phyloP scores from a whole-genome alignment of 2,113 vertebrate genomes.

The Pterocles orientalis region DNA sequence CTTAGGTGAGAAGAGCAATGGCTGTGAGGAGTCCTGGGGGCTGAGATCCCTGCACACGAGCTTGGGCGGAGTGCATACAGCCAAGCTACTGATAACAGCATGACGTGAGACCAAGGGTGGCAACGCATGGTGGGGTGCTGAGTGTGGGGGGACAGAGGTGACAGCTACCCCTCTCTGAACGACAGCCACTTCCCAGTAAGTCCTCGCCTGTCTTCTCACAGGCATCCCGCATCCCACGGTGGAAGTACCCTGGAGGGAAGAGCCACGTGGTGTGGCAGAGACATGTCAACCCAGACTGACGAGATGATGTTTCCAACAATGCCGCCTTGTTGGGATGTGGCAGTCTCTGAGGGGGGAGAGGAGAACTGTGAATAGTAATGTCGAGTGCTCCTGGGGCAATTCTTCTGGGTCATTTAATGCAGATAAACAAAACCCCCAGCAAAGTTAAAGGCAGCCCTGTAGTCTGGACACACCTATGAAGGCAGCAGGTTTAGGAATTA shows the following conservation, averaged over 20 bases:
- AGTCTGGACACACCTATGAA: not conserved
- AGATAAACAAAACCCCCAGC: not conserved
- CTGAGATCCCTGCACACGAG: not conserved
- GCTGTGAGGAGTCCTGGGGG: not conserved
- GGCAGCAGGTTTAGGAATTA: not conserved
- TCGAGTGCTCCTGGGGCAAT: not conserved
- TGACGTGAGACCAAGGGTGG: not conserved
- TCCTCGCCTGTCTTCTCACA: not conserved
- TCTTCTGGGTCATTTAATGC: not conserved
- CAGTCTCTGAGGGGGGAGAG: rapidly evolving
- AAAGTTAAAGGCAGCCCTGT: not conserved
- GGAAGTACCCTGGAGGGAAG: not conserved
- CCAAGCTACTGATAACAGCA: not conserved
- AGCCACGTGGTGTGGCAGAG: not conserved
- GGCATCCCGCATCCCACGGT: not conserved
- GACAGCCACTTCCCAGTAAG: not conserved
- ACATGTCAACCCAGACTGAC: rapidly evolving
- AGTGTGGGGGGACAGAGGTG: not conserved
- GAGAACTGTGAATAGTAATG: not conserved
- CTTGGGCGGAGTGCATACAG: not conserved
- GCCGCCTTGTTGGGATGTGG: not conserved
- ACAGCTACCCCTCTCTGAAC: not conserved
- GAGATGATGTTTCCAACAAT: not conserved
- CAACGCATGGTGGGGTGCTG: rapidly evolving
- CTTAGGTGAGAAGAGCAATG: not conserved